These are phyloP conservation scores for Meles meles DNA, from an alignment of 2,113 vertebrate species.

Conservation along the genomic window DNA sequence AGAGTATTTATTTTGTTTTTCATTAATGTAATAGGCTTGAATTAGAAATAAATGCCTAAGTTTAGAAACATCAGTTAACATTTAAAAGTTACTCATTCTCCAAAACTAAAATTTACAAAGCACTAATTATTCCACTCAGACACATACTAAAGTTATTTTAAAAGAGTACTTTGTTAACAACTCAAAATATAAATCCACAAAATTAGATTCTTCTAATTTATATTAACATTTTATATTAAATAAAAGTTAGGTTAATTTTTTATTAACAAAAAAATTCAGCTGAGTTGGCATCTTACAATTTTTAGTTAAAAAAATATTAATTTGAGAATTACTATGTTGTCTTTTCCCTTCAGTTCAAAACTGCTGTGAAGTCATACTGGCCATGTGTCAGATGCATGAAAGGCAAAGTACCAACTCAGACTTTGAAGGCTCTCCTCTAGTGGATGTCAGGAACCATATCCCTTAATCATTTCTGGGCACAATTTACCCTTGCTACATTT, in stretches of 20 bases:
- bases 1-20: slow-evolving; percentile 11
- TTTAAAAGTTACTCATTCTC: background rate
- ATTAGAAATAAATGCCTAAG: slow-evolving; percentile 10
- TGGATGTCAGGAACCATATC: background rate
- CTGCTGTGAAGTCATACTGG: background rate
- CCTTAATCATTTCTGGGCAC: background rate
- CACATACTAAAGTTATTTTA: background rate
- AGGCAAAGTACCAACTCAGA: background rate
- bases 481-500: slow-evolving; percentile 4
- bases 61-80: slow-evolving; percentile 11
- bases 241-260: background rate
- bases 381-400: background rate
- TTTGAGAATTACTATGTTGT: background rate
- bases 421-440: background rate
- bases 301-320: background rate
- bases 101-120: background rate
- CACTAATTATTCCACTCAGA: background rate
- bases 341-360: background rate
- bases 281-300: background rate
- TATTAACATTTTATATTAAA: too few relatives aligned
- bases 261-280: slow-evolving; percentile 1
- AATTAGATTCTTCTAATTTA: background rate
- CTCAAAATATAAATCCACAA: background rate
- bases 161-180: background rate
- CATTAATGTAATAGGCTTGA: slow-evolving; percentile 5